Evolutionary conservation across 2,113 vertebrate species (phyloP).

Genomic region (Pelodiscus sinensis): DNA sequence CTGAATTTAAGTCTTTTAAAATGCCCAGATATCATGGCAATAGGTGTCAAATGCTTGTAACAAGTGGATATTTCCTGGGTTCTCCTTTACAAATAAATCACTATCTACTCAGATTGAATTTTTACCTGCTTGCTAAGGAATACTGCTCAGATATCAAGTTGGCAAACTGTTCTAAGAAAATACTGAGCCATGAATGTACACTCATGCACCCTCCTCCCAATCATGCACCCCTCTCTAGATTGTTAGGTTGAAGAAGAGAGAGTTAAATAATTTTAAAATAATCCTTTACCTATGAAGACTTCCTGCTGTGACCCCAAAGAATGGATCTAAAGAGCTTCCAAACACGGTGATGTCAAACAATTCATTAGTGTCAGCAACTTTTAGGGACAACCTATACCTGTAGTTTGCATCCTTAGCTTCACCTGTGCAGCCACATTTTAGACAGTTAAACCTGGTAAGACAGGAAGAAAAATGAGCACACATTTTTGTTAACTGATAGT

Average conservation of each 20-base stretch:
- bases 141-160: neutral
- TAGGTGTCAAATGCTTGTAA: neutral
- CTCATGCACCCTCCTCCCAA: neutral
- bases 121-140: neutral
- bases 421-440: slow-evolving; percentile 75
- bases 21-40: neutral
- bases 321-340: slow-evolving; percentile 83
- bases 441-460: slow-evolving; percentile 77
- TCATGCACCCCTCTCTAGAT: neutral
- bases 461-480: neutral
- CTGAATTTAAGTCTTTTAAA: neutral
- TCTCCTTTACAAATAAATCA: neutral
- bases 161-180: neutral
- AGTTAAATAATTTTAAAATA: neutral
- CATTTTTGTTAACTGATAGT: neutral
- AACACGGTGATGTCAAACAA: slow-evolving; percentile 81
- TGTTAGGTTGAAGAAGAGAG: neutral
- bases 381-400: slow-evolving; percentile 81
- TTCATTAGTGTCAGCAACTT: slow-evolving; percentile 72
- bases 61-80: neutral
- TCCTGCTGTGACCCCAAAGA: slow-evolving; percentile 81
- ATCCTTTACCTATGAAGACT: slow-evolving; percentile 78
- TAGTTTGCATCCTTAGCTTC: slow-evolving; percentile 72
- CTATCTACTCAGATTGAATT: neutral
- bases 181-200: neutral